Evolutionary conservation across 2,113 vertebrate genomes (phyloP).

Genomic region (Phalacrocorax carbo): DNA sequence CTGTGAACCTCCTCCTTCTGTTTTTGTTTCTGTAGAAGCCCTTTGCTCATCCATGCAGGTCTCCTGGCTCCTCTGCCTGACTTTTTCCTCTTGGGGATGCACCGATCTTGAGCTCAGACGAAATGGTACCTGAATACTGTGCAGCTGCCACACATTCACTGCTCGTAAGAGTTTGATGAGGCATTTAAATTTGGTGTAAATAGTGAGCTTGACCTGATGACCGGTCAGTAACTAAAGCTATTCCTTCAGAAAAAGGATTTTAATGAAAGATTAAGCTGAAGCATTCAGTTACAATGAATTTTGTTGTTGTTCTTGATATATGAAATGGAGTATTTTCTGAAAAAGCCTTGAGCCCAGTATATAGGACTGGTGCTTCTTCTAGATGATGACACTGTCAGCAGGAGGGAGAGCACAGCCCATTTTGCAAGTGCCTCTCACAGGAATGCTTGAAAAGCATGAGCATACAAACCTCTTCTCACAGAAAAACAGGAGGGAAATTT

Average conservation of each 20-base stretch:
- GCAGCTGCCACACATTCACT: not conserved
- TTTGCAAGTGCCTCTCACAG: not conserved
- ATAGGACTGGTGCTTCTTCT: not conserved
- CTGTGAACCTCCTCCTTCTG: too few relatives aligned
- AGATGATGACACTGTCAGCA: not conserved
- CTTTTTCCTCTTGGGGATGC: too few relatives aligned
- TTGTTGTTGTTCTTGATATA: not conserved
- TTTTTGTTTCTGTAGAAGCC: too few relatives aligned
- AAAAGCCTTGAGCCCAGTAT: accelerated
- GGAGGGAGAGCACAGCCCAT: not conserved
- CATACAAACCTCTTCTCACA: not conserved
- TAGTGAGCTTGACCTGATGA: not conserved
- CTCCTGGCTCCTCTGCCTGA: too few relatives aligned
- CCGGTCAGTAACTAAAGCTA: not conserved
- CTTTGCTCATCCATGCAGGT: too few relatives aligned
- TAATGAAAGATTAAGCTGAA: not conserved
- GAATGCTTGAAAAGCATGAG: accelerated
- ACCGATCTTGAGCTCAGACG: too few relatives aligned
- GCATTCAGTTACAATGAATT: not conserved
- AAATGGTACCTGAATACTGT: too few relatives aligned
- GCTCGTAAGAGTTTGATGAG: not conserved
- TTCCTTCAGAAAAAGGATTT: not conserved
- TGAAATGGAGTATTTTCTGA: not conserved
- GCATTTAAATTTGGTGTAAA: not conserved
- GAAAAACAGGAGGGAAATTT: not conserved